Base-by-base conservation (phyloP, 1,140 invertebrate genomes). In the Drosophila lacteicornis region DNA sequence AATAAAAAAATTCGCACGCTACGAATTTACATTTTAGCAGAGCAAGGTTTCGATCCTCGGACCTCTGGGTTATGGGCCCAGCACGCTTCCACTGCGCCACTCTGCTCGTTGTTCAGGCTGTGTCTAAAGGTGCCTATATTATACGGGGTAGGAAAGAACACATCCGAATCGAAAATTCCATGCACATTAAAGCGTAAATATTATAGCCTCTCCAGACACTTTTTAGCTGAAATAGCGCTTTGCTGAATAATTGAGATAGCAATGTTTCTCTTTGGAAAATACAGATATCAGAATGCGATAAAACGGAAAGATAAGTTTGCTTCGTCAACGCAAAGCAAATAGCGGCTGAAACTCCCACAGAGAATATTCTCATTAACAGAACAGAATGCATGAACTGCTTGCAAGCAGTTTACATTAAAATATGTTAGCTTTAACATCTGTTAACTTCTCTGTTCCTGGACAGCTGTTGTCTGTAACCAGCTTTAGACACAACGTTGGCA, bases 61-160 rank as follows among this genome's bases (percentile, higher is more conserved):
- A 98, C 97, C 97, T 98, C 97, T 98, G 97, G 97, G 97, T 98
- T 98, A 98, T 98, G 97, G 96, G 97, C 97, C 97, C 97, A 98
- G 96, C 97, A 97, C 97, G 97, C 97, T 98, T 97, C 97, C 97
- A 96, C 97, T 98, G 97, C 97, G 97, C 97, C 97, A 98, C 97
- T 97, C 97, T 98, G 97, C 96, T 96, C 45, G 30, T 56, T 55
- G 27, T 0, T 0, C 0, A 0, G 2, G 0, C 0, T 2, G 2
- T 50, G 69, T 27, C 69, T 15, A 43, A 51, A 30, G 13, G 11
- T 5, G 4, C 0, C 0, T 22, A 40, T 15, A 19, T 9, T 17
- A 30, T 12, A 17, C 9, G 9, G 49, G 15, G 27, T 51, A 12
- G 11, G 7, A 19, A 33, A 30, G 3, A 33, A 6, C 50, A 4